Conservation (phyloP, 1,140 invertebrate species). For the Limonius californicus region DNA sequence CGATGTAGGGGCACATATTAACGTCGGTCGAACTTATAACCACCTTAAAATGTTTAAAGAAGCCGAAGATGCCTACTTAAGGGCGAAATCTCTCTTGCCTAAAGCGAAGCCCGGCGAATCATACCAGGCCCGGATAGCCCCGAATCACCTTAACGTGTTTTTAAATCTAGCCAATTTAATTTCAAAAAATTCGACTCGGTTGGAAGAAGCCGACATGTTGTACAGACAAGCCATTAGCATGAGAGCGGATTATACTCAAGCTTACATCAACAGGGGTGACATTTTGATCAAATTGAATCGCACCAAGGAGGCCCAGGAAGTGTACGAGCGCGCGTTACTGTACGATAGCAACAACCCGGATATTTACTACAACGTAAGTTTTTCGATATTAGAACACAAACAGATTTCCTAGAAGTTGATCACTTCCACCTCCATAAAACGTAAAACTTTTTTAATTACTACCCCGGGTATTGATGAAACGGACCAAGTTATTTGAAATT, state of each 20-base stretch:
- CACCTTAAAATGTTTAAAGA: slow-evolving; percentile 87
- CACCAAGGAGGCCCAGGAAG: slow-evolving; percentile 90
- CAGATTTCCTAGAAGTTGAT: neutral
- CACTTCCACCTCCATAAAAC: too few species aligned
- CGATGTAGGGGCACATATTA: slow-evolving; percentile 95
- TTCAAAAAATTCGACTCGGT: slow-evolving; percentile 83
- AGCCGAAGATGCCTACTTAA: slow-evolving; percentile 88
- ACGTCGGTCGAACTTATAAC: slow-evolving; percentile 92
- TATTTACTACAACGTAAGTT: slow-evolving; percentile 93
- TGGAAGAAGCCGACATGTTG: slow-evolving; percentile 91
- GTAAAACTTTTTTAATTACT: too few species aligned
- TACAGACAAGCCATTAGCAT: slow-evolving; percentile 95
- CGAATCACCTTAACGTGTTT: slow-evolving; percentile 94
- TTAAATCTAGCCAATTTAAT: slow-evolving; percentile 94
- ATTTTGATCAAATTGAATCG: slow-evolving; percentile 93
- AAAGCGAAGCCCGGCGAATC: slow-evolving; percentile 88
- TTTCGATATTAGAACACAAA: neutral
- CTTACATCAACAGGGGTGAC: slow-evolving; percentile 95
- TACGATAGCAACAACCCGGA: slow-evolving; percentile 95
- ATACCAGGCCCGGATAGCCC: slow-evolving; percentile 92
- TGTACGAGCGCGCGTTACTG: slow-evolving; percentile 88
- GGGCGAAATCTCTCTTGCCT: slow-evolving; percentile 84
- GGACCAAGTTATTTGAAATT: neutral
- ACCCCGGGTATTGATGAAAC: too few species aligned
- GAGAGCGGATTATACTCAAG: slow-evolving; percentile 95